Conservation (phyloP, 2,888 invertebrate species). For the Acanthosepion esculentum region DNA sequence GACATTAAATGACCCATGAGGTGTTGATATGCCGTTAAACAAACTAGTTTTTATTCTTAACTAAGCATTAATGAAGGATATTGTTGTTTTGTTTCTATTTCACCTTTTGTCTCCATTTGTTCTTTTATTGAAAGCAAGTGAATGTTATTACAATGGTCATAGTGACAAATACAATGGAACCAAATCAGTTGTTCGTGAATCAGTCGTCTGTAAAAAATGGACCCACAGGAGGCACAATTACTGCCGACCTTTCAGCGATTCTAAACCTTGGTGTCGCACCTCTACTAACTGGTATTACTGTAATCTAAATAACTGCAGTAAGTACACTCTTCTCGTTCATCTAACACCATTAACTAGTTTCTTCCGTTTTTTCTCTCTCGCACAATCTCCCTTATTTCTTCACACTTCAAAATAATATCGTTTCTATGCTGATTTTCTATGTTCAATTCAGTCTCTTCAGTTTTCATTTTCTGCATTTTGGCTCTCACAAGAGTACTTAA, state of each 20-base stretch:
- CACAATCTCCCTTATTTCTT: too few species aligned
- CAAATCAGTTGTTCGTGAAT: not conserved
- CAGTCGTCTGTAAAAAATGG: not conserved
- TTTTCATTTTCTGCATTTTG: too few species aligned
- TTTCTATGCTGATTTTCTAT: too few species aligned
- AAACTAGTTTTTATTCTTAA: too few species aligned
- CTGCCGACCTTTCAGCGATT: not conserved
- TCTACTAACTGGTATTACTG: fast-evolving
- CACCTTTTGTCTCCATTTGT: not conserved
- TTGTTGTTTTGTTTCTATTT: not conserved
- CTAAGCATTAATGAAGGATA: too few species aligned
- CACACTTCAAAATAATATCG: too few species aligned
- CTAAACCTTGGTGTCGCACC: not conserved
- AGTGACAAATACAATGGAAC: not conserved
- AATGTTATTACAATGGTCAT: not conserved
- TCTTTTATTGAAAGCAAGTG: not conserved
- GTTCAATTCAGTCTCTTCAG: too few species aligned
- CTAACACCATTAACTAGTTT: too few species aligned
- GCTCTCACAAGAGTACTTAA: too few species aligned
- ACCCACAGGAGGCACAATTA: fast-evolving
- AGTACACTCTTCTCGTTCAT: not conserved
- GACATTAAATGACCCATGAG: too few species aligned
- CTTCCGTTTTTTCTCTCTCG: too few species aligned
- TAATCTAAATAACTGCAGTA: not conserved
- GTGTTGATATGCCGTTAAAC: too few species aligned